Conservation (phyloP, 2,797 vertebrate genomes). For the Ispidina lecontei region DNA sequence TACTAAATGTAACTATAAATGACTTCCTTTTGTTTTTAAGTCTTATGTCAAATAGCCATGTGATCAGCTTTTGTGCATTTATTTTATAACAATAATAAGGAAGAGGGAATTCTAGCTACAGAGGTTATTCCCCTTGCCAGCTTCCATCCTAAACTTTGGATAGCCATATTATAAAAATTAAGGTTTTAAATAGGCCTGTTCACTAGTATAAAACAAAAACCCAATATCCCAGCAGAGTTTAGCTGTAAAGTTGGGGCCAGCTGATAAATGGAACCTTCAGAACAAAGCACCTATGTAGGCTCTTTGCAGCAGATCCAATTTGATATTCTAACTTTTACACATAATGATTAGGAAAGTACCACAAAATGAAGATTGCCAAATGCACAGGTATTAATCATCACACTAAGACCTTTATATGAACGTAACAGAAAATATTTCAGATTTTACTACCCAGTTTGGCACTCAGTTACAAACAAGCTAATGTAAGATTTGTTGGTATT, state of each 20-base stretch:
- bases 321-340: neutral
- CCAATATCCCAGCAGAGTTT: neutral
- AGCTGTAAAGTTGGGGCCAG: neutral
- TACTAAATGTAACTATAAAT: conserved; percentile 12
- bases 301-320: neutral
- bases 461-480: neutral
- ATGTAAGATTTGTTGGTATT: neutral
- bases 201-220: neutral
- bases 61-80: neutral
- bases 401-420: neutral
- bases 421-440: neutral
- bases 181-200: neutral
- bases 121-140: conserved; percentile 12
- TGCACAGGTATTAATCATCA: conserved; percentile 4
- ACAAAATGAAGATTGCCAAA: conserved; percentile 1
- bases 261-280: neutral
- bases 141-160: neutral
- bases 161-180: neutral
- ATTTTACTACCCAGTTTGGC: neutral
- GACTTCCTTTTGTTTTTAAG: neutral
- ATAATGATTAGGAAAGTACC: conserved; percentile 10
- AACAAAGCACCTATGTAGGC: neutral
- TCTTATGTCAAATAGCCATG: conserved; percentile 9
- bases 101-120: conserved; percentile 24
- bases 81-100: neutral